Evolutionary conservation across 2,797 vertebrate species (phyloP).

Genomic region (Alcedo quadribrachys): DNA sequence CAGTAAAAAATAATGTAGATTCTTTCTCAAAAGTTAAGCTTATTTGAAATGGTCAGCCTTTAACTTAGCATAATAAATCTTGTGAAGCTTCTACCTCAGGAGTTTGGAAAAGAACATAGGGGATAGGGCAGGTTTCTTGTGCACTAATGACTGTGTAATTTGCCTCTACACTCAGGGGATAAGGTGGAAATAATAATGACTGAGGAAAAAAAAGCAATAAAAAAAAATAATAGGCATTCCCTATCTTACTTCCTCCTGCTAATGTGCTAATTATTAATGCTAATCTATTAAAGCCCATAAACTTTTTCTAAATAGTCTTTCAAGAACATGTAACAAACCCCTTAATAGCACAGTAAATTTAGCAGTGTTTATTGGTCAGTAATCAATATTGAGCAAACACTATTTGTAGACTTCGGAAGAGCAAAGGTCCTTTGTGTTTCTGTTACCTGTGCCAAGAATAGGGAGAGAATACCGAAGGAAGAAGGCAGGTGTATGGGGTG

Average conservation of each 20-base stretch:
- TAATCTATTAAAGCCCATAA: not conserved
- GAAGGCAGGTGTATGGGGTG: not conserved
- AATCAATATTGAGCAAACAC: not conserved
- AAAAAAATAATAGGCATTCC: not conserved
- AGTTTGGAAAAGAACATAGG: not conserved
- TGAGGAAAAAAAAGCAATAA: not conserved
- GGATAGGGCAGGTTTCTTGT: not conserved
- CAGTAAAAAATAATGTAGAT: not conserved
- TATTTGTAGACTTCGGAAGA: not conserved
- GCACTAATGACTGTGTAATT: not conserved
- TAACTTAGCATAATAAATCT: not conserved
- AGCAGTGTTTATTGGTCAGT: not conserved
- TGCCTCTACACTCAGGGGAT: not conserved
- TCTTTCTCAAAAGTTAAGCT: not conserved
- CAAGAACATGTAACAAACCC: not conserved
- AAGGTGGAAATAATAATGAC: not conserved
- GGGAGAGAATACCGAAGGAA: not conserved
- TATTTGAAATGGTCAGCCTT: not conserved
- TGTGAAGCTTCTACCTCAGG: not conserved
- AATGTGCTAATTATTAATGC: not conserved
- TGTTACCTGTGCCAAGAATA: not conserved
- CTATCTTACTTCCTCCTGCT: not conserved
- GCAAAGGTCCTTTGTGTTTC: not conserved
- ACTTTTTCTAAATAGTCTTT: not conserved
- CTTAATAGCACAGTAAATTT: not conserved